These are phyloP conservation scores for Eristalis intricaria DNA, from an alignment of 2,888 invertebrate genomes.

Conservation along the genomic window DNA sequence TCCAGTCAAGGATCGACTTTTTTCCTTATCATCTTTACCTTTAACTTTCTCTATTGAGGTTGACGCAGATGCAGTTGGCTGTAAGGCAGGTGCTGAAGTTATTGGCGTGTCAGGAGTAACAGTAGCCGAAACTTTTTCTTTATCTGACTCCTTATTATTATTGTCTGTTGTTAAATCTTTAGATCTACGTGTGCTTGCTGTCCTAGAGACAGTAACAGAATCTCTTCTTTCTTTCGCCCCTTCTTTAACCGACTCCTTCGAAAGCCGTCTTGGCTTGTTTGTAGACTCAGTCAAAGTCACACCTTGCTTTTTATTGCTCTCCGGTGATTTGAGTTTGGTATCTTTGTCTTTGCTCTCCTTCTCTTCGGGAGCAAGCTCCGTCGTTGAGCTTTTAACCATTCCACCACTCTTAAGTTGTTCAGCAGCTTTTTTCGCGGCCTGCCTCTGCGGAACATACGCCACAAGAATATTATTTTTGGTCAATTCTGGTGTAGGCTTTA, in stretches of 20 bases:
- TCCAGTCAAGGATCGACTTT: slow-evolving; percentile 76
- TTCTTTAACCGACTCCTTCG: slow-evolving; percentile 72
- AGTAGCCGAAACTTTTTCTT: slow-evolving; percentile 74
- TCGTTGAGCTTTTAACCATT: slow-evolving; percentile 81
- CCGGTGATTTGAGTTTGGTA: slow-evolving; percentile 78
- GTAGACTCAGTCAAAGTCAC: slow-evolving; percentile 21
- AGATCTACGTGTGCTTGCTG: slow-evolving; percentile 52
- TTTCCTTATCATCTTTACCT: slow-evolving; percentile 73
- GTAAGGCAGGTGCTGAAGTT: not conserved
- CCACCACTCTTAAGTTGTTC: slow-evolving; percentile 94
- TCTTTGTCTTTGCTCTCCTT: slow-evolving; percentile 76
- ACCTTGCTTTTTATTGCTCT: slow-evolving; percentile 68
- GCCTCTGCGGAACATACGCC: slow-evolving; percentile 93
- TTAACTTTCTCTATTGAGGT: slow-evolving; percentile 78
- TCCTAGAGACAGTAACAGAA: slow-evolving; percentile 28
- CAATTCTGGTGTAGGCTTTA: slow-evolving; percentile 64
- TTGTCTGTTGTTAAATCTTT: slow-evolving; percentile 58
- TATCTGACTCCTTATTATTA: slow-evolving; percentile 73
- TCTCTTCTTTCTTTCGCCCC: not conserved
- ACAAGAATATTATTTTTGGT: slow-evolving; percentile 84
- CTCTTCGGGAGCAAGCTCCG: slow-evolving; percentile 64
- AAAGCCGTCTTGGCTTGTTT: slow-evolving; percentile 77
- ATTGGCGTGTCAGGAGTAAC: slow-evolving; percentile 72
- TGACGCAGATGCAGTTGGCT: not conserved
- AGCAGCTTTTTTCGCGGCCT: slow-evolving; percentile 95